Percentiles rank a stretch among this genome's conserved stretches.
Evolutionary conservation across 2,113 vertebrate species (phyloP).

Genomic region (Empidonax traillii): DNA sequence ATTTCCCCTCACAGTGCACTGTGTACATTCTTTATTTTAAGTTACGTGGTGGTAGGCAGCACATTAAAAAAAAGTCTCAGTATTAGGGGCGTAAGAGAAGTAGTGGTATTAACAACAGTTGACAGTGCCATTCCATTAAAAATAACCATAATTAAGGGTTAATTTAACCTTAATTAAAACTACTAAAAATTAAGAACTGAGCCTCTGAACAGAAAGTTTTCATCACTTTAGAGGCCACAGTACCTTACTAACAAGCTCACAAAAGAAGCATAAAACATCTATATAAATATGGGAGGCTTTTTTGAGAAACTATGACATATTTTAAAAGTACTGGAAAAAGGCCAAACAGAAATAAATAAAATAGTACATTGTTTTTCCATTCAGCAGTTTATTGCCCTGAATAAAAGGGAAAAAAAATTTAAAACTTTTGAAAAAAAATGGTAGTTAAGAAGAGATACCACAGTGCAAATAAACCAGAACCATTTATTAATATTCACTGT

Average conservation of each 20-base stretch:
- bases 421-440: background rate
- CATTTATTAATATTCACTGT: background rate
- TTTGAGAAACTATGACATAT: background rate
- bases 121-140: background rate
- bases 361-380: background rate
- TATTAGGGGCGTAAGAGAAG: background rate
- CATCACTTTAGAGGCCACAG: background rate
- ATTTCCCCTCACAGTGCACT: background rate
- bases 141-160: background rate
- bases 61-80: background rate
- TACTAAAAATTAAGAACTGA: background rate
- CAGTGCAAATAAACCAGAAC: background rate
- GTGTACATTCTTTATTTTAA: background rate
- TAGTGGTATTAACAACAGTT: background rate
- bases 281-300: accelerated
- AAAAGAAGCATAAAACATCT: background rate
- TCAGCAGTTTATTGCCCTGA: background rate
- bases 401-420: background rate
- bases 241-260: background rate
- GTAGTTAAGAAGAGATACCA: background rate
- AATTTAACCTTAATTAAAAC: background rate
- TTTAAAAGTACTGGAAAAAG: background rate
- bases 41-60: background rate
- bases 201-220: background rate
- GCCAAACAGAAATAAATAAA: background rate